A percentile compares a stretch with the other conserved stretches of the same genome.
Evolutionary conservation across 2,797 vertebrate genomes (phyloP).

Genomic region (Kryptolebias ocellatus): DNA sequence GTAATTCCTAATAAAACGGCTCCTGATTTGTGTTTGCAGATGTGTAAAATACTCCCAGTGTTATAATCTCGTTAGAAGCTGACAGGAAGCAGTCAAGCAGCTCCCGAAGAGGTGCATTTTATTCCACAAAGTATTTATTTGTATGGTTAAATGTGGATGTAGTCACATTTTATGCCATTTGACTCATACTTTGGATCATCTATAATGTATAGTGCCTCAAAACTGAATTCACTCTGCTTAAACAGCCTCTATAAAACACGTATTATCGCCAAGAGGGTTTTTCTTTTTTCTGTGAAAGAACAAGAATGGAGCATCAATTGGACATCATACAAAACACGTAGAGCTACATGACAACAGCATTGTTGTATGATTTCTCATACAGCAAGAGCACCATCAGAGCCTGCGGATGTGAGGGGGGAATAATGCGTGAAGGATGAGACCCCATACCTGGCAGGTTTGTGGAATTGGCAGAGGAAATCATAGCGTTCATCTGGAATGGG

Average conservation of each 20-base stretch:
- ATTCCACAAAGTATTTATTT: not conserved
- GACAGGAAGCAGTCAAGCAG: not conserved
- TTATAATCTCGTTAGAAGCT: not conserved
- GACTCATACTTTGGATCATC: not conserved
- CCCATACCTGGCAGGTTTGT: slow-evolving; percentile 92
- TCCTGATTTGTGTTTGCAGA: not conserved
- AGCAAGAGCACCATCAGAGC: slow-evolving; percentile 42
- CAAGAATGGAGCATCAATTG: slow-evolving; percentile 48
- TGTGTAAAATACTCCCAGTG: not conserved
- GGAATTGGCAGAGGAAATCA: slow-evolving; percentile 93
- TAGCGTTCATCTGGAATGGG: slow-evolving; percentile 93
- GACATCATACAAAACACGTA: slow-evolving; percentile 42
- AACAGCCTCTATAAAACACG: slow-evolving; percentile 57
- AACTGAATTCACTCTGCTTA: slow-evolving; percentile 48
- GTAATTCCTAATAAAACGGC: not conserved
- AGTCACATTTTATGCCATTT: slow-evolving; percentile 8
- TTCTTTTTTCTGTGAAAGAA: slow-evolving; percentile 44
- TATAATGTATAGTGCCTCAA: not conserved
- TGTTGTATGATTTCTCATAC: slow-evolving; percentile 58
- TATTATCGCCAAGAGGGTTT: slow-evolving; percentile 54
- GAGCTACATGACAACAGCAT: slow-evolving; percentile 66
- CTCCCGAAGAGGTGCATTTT: not conserved
- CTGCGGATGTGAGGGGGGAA: slow-evolving; percentile 68
- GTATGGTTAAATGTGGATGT: not conserved
- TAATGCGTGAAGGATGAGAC: slow-evolving; percentile 74